Evolutionary conservation across 2,888 invertebrate genomes (phyloP), one percentile per base, ranked within the genome.

Genomic region (Athrips mouffetella): DNA sequence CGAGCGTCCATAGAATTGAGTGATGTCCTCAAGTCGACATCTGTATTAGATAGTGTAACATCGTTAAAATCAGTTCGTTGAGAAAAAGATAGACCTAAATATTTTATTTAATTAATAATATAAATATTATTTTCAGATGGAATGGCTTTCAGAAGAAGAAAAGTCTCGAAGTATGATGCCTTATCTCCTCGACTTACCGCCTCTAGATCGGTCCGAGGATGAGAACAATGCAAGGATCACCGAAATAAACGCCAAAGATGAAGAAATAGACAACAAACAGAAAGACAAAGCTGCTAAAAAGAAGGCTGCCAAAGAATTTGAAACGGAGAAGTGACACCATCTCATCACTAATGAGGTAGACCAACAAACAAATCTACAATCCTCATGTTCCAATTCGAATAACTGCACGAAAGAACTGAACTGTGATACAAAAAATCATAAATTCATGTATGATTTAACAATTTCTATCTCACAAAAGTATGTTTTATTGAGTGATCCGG

Each of bases 111-210:
- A 3, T 15, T 13, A 2, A 35, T 18, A n/a, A 20, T 35, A 20
- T 35, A 15, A 20, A n/a, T 3, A 18, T 21, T 21, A 4, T 40
- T 46, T 57, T 21, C 65, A 88, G 88, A 89, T 89, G 89, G 85
- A 85, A 52, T 89, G 89, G 89, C 55, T 89, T 39, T 89, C 89
- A 0, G 60, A 70, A 0, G 89, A 89, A 63, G 89, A 89, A 50
- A 86, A 86, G 52, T 73, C 81, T 1, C 71, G 81, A 23, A 85
- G 80, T 55, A 89, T 89, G 88, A 80, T 86, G 80, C 86, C 86
- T 0, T 89, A 88, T 57, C 73, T 89, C 1, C 55, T 86, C 30
- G 73, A 86, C 30, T 63, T 87, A 49, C 87, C 85, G 0, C 81
- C 82, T 21, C 33, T 81, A 18, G 85, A 84, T 47, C 62, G 46